Evolutionary conservation across 2,888 invertebrate genomes (phyloP).

Genomic region (Mesopsocus fuscifrons): DNA sequence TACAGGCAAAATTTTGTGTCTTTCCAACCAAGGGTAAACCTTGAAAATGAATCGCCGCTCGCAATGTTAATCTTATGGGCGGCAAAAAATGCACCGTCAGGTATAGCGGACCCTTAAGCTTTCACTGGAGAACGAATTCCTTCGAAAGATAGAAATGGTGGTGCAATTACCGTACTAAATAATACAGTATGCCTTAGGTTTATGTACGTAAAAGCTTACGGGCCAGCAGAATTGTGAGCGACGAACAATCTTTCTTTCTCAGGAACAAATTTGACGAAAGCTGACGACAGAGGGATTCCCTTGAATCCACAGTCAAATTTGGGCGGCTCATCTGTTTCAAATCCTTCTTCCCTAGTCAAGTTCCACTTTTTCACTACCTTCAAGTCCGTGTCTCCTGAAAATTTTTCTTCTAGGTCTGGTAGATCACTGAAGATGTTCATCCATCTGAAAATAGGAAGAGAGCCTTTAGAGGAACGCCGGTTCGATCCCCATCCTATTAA

Average conservation of each 20-base stretch:
- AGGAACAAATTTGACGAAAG: constrained; percentile 39
- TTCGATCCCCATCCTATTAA: no score
- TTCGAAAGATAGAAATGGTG: no score
- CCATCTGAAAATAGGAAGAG: constrained; percentile 30
- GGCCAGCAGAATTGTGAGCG: constrained; percentile 63
- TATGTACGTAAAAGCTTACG: constrained; percentile 26
- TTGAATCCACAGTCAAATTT: neutral
- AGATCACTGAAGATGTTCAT: constrained; percentile 59
- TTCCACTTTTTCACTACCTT: constrained; percentile 12
- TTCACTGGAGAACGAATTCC: no score
- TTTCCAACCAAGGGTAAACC: no score
- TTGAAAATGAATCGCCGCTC: no score
- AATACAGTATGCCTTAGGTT: no score
- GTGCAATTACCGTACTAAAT: no score
- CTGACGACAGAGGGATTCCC: constrained; percentile 31
- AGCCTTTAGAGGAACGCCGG: no score
- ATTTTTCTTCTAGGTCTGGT: constrained; percentile 39
- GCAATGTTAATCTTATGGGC: no score
- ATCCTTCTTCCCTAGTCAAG: neutral
- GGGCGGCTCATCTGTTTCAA: neutral
- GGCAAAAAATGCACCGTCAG: no score
- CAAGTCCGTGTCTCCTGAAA: constrained; percentile 20
- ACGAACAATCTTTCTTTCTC: constrained; percentile 38
- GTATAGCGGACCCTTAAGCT: no score
- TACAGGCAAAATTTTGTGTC: no score